These are phyloP conservation scores for Camponotus fellah DNA, from an alignment of 2,888 invertebrate species.

Conservation along the genomic window DNA sequence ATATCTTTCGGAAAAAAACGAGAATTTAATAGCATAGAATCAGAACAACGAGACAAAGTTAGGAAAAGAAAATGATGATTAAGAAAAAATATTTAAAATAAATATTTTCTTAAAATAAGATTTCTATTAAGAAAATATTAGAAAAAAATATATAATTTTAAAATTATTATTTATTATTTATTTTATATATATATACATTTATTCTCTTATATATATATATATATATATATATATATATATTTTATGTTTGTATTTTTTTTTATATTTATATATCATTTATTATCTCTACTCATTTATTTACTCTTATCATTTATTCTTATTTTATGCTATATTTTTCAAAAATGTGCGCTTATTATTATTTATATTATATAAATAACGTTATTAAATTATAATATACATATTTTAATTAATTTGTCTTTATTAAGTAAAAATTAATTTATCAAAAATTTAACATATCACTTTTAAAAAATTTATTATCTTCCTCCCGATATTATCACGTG, in stretches of 20 bases:
- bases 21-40: background rate
- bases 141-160: background rate
- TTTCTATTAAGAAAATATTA: background rate
- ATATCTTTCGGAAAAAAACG: background rate
- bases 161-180: background rate
- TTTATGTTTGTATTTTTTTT: background rate
- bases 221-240: background rate
- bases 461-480: background rate
- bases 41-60: background rate
- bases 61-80: background rate
- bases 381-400: background rate
- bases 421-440: background rate
- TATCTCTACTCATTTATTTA: background rate
- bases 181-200: background rate
- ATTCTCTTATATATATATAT: background rate
- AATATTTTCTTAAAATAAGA: background rate
- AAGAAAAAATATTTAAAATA: background rate
- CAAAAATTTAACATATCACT: background rate
- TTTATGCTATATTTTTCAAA: background rate
- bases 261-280: background rate
- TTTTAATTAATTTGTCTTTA: background rate
- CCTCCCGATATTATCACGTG: background rate
- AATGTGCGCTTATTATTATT: background rate
- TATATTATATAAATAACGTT: conserved; percentile 6
- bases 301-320: background rate